phyloP scores from a whole-genome alignment of 2,113 vertebrate species.

The Zootoca vivipara region DNA sequence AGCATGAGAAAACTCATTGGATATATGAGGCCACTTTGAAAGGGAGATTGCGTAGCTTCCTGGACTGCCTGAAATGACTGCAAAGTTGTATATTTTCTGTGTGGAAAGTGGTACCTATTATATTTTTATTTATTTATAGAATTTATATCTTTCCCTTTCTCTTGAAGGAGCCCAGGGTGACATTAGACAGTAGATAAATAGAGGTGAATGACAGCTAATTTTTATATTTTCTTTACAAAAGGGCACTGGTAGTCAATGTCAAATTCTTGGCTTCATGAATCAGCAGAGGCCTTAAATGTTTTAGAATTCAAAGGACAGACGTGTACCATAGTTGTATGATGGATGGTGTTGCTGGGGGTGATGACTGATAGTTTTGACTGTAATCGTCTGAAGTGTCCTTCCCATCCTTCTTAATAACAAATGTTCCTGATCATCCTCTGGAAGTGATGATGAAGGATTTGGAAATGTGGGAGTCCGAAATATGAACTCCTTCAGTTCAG shows the following conservation, averaged over 20 bases:
- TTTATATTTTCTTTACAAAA: neutral
- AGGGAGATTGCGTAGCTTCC: neutral
- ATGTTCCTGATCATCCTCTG: neutral
- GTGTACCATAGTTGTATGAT: neutral
- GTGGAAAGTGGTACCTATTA: neutral
- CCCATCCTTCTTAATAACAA: neutral
- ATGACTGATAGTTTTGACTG: neutral
- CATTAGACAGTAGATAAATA: neutral
- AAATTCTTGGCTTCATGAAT: neutral
- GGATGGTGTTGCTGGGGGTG: neutral
- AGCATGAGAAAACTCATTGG: neutral
- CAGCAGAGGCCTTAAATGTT: neutral
- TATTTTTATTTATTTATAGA: no score
- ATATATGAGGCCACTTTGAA: neutral
- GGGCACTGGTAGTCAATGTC: neutral
- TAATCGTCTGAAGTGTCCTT: neutral
- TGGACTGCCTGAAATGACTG: neutral
- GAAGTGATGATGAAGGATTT: neutral
- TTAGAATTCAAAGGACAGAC: neutral
- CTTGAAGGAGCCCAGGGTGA: no score
- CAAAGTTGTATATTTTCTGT: neutral
- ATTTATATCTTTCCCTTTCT: no score
- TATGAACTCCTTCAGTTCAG: neutral
- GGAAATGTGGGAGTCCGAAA: neutral
- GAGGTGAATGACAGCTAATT: neutral